phyloP scores from a whole-genome alignment of 2,888 invertebrate genomes.

The Arrhopalites spinosus region DNA sequence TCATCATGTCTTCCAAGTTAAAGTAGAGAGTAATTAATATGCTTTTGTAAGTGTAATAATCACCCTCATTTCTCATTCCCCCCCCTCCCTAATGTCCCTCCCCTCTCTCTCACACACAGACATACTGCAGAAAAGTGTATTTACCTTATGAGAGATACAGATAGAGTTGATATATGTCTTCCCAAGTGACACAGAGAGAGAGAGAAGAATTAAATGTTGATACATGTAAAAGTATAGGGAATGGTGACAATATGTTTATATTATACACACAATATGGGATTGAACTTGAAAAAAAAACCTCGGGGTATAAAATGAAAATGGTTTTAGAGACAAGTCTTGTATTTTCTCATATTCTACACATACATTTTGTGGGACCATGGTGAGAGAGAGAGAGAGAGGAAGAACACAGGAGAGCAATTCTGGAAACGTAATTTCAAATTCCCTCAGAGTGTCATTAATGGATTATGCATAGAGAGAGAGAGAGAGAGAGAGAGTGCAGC shows the following conservation, averaged over 20 bases:
- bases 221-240: background rate
- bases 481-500: background rate
- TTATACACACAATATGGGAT: background rate
- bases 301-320: background rate
- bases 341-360: too few relatives aligned
- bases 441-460: constrained; percentile 35
- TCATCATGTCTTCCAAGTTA: too few relatives aligned
- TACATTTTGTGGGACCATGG: constrained; percentile 19
- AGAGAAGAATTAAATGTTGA: background rate
- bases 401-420: constrained; percentile 36
- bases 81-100: too few relatives aligned
- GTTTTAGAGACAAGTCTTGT: background rate
- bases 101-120: too few relatives aligned
- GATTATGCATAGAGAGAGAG: constrained; percentile 2
- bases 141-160: too few relatives aligned
- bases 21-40: too few relatives aligned
- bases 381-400: too few relatives aligned
- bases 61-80: too few relatives aligned
- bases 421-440: constrained; percentile 27
- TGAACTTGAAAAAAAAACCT: background rate
- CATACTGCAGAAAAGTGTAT: too few relatives aligned
- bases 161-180: too few relatives aligned
- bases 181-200: too few relatives aligned
- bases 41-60: too few relatives aligned
- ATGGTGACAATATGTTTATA: background rate